phyloP scores from a whole-genome alignment of 2,888 invertebrate species.

The Acleris cristana region DNA sequence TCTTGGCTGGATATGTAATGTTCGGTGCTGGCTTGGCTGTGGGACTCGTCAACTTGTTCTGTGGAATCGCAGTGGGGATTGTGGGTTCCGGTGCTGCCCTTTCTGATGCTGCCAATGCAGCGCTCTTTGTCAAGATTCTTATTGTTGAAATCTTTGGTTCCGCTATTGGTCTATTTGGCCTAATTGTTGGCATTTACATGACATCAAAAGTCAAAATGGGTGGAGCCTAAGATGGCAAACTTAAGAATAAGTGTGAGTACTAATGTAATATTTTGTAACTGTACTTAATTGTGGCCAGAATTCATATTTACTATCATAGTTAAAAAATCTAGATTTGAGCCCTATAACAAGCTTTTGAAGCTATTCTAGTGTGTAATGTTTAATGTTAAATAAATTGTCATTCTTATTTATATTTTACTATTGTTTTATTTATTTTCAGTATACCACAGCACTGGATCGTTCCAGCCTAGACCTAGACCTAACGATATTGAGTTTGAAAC shows the following conservation, averaged over 20 bases:
- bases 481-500: conserved; percentile 46
- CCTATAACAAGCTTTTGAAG: conserved; percentile 8
- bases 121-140: conserved; percentile 98
- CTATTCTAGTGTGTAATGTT: conserved; percentile 17
- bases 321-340: conserved; percentile 7
- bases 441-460: conserved; percentile 70
- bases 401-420: conserved; percentile 35
- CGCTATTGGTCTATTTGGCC: conserved; percentile 98
- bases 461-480: conserved; percentile 62
- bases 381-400: conserved; percentile 36
- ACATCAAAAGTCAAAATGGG: conserved; percentile 92
- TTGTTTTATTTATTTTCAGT: conserved; percentile 63
- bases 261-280: conserved; percentile 36
- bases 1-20: conserved; percentile 95
- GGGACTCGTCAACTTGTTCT: conserved; percentile 97
- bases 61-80: conserved; percentile 97
- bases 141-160: conserved; percentile 99
- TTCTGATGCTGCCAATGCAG: conserved; percentile 98
- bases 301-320: conserved; percentile 8
- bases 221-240: conserved; percentile 67
- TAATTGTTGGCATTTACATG: conserved; percentile 99
- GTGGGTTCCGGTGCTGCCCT: conserved; percentile 99
- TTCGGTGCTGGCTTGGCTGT: conserved; percentile 98
- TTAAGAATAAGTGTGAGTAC: conserved; percentile 77
- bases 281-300: conserved; percentile 9